phyloP scores from a whole-genome alignment of 2,888 invertebrate species.

The Rotaria socialis region DNA sequence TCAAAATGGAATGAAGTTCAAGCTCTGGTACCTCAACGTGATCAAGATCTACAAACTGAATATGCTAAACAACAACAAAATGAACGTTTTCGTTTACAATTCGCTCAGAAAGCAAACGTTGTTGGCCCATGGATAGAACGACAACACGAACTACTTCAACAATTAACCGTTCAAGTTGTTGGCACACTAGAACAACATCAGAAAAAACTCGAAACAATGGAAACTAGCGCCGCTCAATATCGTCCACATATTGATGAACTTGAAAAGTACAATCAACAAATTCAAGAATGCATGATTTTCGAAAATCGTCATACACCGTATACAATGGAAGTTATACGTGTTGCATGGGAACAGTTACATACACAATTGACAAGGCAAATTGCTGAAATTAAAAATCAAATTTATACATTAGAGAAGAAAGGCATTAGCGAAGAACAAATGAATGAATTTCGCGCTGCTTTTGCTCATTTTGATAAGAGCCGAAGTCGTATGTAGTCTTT shows the following conservation, averaged over 20 bases:
- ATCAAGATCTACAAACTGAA: conserved; percentile 87
- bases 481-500: conserved; percentile 63
- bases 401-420: conserved; percentile 93
- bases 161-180: conserved; percentile 9
- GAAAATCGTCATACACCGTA: conserved; percentile 97
- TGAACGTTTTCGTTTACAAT: conserved; percentile 90
- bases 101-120: conserved; percentile 95
- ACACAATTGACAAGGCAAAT: conserved; percentile 97
- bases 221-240: conserved; percentile 75
- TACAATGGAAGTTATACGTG: conserved; percentile 97
- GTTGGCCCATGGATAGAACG: conserved; percentile 99
- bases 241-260: conserved; percentile 96
- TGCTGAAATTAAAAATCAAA: conserved; percentile 99
- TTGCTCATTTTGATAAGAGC: conserved; percentile 99
- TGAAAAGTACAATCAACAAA: conserved; percentile 85
- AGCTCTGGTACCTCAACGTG: conserved; percentile 89
- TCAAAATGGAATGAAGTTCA: conserved; percentile 93
- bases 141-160: conserved; percentile 63
- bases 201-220: conserved; percentile 7
- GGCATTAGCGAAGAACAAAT: conserved; percentile 80
- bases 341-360: conserved; percentile 97
- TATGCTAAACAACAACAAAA: conserved; percentile 95
- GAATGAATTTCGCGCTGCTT: conserved; percentile 92
- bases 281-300: conserved; percentile 97
- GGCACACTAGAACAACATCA: conserved; percentile 28